These are phyloP conservation scores for Petrocephalus schoutedeni DNA, from an alignment of 2,797 vertebrate species.

Conservation along the genomic window DNA sequence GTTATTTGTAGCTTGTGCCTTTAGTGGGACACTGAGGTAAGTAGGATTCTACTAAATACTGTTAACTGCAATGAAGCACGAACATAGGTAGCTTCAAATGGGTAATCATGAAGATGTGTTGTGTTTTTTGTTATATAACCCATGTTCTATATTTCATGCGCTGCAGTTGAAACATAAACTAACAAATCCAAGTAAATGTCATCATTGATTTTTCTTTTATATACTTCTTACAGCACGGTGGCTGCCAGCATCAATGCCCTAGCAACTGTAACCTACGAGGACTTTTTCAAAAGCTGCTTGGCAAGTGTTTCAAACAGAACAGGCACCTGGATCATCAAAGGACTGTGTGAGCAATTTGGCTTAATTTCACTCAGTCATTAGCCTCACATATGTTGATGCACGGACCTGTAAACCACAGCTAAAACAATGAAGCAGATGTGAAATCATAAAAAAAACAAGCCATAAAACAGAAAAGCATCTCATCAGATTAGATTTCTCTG, in stretches of 20 bases:
- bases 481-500: not conserved
- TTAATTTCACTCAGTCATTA: not conserved
- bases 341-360: conserved; percentile 65
- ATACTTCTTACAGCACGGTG: conserved; percentile 60
- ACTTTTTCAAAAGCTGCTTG: conserved; percentile 68
- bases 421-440: not conserved
- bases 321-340: conserved; percentile 76
- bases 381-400: too few relatives aligned
- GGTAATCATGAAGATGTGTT: not conserved
- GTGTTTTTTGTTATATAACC: not conserved
- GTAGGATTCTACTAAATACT: conserved; percentile 21
- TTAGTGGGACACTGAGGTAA: conserved; percentile 76
- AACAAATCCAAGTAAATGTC: not conserved
- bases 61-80: not conserved
- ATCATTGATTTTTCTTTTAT: not conserved
- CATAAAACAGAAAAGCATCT: not conserved
- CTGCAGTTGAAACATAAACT: not conserved
- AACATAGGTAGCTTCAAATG: not conserved
- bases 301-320: conserved; percentile 58
- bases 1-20: conserved; percentile 76
- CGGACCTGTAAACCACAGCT: not conserved
- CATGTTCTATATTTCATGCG: not conserved
- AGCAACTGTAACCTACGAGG: conserved; percentile 77
- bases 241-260: conserved; percentile 78
- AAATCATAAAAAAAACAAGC: not conserved